Evolutionary conservation across 2,797 vertebrate species (phyloP), one percentile per base, ranked within the genome.

Genomic region (Gallinago stenura): DNA sequence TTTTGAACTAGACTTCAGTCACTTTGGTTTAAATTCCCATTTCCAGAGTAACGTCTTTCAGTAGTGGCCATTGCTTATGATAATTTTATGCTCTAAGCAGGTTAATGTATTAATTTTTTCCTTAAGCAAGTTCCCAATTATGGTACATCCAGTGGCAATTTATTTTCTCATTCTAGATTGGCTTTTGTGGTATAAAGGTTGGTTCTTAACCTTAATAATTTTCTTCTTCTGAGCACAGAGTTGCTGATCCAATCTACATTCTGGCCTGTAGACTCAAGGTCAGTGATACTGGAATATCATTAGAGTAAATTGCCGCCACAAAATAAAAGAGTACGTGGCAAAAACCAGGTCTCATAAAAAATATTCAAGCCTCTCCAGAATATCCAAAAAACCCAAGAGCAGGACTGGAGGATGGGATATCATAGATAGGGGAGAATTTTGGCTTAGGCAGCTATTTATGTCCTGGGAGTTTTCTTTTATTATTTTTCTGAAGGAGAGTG

Each of bases 1-100:
- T 48, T 88, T 68, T 78, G 65, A 90, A 48, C 33, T 20, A 69
- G 20, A 72, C n/a, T 92, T 85, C 56, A 82, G 60, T 35, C 69
- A 83, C 51, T 91, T 93, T 31, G 26, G 43, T 76, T 95, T 58
- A 65, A 85, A 90, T 85, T 92, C 53, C 58, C 13, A 20, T 61
- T 43, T 90, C 33, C 70, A 79, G 31, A 70, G 39, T 37, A 84
- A 76, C 46, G 14, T 10, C 60, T 91, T 89, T 72, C 70, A 81
- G 9, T 45, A 60, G 45, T 54, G 43, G 75, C 30, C 72, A 37
- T 60, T 77, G 62, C 33, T 76, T 14, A 21, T 58, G 61, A 65
- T 48, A 65, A 51, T 77, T 85, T 76, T 50, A 46, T 79, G 58
- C 43, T 73, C 18, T 62, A 39, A 83, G 30, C 19, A 90, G 57